Percentiles rank a stretch among this genome's conserved stretches.
phyloP scores from a whole-genome alignment of 2,888 invertebrate genomes.

The Nephrotoma appendiculata region DNA sequence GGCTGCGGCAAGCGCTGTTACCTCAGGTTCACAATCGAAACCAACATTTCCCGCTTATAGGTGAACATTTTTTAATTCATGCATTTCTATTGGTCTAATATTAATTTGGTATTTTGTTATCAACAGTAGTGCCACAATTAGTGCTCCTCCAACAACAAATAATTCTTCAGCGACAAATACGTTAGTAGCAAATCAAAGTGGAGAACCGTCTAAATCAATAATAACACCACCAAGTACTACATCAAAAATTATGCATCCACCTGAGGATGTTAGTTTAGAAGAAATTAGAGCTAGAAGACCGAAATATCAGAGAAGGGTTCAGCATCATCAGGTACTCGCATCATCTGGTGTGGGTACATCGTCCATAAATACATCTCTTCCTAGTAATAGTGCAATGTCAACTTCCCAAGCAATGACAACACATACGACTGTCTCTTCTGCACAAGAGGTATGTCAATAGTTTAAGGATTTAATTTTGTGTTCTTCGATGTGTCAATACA shows the following conservation, averaged over 20 bases:
- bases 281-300: slow-evolving; percentile 59
- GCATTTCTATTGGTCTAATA: not conserved
- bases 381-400: slow-evolving; percentile 9
- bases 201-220: slow-evolving; percentile 33
- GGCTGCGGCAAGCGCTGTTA: slow-evolving; percentile 46
- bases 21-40: slow-evolving; percentile 42
- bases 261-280: slow-evolving; percentile 82
- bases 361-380: slow-evolving; percentile 8
- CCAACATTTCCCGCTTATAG: slow-evolving; percentile 71
- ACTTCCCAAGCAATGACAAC: slow-evolving; percentile 9
- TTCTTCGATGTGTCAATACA: not conserved
- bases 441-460: slow-evolving; percentile 29
- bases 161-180: slow-evolving; percentile 16
- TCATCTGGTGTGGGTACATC: slow-evolving; percentile 18
- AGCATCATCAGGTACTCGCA: slow-evolving; percentile 8
- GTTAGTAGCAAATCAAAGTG: slow-evolving; percentile 15
- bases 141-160: slow-evolving; percentile 52
- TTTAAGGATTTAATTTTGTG: not conserved
- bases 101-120: slow-evolving; percentile 7
- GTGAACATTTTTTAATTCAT: slow-evolving; percentile 26
- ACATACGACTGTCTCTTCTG: slow-evolving; percentile 14
- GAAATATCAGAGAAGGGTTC: slow-evolving; percentile 44
- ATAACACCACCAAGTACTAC: slow-evolving; percentile 70
- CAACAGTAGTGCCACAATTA: slow-evolving; percentile 55
- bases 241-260: slow-evolving; percentile 84